Conservation (phyloP, 2,113 vertebrate species). For the Nannospalax galili region DNA sequence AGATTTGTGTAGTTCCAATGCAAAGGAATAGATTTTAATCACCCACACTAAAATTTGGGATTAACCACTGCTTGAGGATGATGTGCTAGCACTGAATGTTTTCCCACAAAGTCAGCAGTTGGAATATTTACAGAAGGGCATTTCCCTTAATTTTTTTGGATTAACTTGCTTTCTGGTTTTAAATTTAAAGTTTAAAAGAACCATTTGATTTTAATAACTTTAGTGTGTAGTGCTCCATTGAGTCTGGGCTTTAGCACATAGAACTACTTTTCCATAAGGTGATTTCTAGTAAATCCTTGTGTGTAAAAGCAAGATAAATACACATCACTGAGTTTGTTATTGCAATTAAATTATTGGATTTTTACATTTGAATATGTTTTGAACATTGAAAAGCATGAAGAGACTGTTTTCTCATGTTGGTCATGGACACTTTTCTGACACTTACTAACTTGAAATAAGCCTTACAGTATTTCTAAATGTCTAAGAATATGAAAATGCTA, state of each 20-base stretch:
- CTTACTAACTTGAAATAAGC: constrained; percentile 81
- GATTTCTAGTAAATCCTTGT: constrained; percentile 93
- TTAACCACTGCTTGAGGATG: constrained; percentile 29
- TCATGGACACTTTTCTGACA: constrained; percentile 84
- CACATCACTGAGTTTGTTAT: constrained; percentile 92
- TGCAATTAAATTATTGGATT: constrained; percentile 93
- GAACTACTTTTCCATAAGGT: constrained; percentile 90
- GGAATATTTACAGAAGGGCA: constrained; percentile 77
- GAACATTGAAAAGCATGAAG: constrained; percentile 85
- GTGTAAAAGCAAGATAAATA: constrained; percentile 95
- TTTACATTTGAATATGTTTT: constrained; percentile 90
- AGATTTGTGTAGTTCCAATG: background rate
- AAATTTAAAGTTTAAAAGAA: constrained; percentile 91
- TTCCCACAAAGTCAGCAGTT: constrained; percentile 64
- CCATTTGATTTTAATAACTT: constrained; percentile 92
- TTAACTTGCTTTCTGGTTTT: constrained; percentile 86
- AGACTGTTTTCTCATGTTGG: constrained; percentile 85
- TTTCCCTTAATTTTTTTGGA: constrained; percentile 87
- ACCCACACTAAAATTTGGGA: background rate
- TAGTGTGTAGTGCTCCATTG: constrained; percentile 89
- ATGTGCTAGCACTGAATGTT: constrained; percentile 53
- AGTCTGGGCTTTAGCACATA: constrained; percentile 88
- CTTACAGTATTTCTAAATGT: constrained; percentile 70
- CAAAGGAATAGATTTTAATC: constrained; percentile 7
- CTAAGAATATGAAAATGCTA: constrained; percentile 75